Conservation (phyloP, 2,113 vertebrate species). For the Xiphophorus couchianus region DNA sequence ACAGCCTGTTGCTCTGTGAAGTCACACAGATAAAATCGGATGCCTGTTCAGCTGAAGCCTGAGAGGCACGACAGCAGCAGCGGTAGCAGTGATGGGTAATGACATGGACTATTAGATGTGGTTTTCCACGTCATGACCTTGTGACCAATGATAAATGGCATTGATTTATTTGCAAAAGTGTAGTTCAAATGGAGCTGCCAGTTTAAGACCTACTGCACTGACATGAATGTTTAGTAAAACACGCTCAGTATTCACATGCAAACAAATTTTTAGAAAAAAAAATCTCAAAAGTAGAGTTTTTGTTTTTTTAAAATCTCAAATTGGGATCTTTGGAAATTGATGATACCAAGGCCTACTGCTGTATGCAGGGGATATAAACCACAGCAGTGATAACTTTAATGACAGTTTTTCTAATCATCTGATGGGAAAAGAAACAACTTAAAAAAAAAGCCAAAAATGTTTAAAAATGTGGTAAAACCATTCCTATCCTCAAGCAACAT, state of each 20-base stretch:
- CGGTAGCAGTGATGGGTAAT: conserved; percentile 17
- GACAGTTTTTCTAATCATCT: not conserved
- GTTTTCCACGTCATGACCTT: conserved; percentile 38
- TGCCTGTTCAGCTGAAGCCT: conserved; percentile 22
- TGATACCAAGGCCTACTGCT: not conserved
- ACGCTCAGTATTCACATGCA: too few relatives aligned
- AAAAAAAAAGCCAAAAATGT: not conserved
- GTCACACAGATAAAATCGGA: conserved; percentile 42
- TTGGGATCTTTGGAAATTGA: not conserved
- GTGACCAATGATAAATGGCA: not conserved
- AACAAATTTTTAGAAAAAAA: too few relatives aligned
- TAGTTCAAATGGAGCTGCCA: not conserved
- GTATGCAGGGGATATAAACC: too few relatives aligned
- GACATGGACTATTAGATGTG: conserved; percentile 18
- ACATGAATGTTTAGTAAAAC: not conserved
- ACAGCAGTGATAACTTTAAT: too few relatives aligned
- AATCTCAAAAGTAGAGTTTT: too few relatives aligned
- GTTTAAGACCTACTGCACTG: not conserved
- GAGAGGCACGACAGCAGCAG: conserved; percentile 28
- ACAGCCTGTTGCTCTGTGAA: conserved; percentile 54
- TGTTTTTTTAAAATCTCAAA: not conserved
- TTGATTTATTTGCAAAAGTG: conserved; percentile 4
- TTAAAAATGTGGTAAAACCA: not conserved
- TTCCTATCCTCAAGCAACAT: not conserved
- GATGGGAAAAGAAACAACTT: not conserved